phyloP scores from a whole-genome alignment of 2,888 invertebrate genomes.

The Geotrupes spiniger region DNA sequence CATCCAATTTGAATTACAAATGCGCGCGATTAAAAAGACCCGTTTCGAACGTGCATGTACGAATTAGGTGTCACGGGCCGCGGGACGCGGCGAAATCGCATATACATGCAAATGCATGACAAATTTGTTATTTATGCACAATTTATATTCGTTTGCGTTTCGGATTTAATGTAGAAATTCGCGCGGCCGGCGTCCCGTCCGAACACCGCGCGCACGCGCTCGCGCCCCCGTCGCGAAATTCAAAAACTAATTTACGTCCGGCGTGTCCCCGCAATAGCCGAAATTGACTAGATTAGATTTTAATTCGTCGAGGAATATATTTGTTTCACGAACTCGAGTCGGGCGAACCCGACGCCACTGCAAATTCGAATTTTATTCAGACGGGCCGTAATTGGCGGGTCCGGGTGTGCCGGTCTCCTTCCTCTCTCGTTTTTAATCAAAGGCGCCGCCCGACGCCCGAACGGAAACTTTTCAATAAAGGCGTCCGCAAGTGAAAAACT shows the following conservation, averaged over 20 bases:
- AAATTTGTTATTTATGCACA: slow-evolving; percentile 12
- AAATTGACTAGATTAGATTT: slow-evolving; percentile 5
- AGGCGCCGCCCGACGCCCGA: no score
- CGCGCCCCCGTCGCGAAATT: neutral
- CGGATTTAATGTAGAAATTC: slow-evolving; percentile 2
- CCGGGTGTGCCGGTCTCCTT: no score
- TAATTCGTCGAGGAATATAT: slow-evolving; percentile 1
- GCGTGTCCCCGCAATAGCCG: neutral
- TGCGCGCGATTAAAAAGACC: no score
- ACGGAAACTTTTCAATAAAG: slow-evolving; percentile 3
- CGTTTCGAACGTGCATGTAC: no score
- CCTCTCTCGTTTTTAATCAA: neutral
- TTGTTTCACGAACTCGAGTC: neutral
- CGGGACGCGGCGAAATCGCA: no score
- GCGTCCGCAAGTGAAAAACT: no score
- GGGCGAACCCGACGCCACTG: neutral
- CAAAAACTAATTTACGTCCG: slow-evolving; percentile 5
- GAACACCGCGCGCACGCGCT: neutral
- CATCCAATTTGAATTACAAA: no score
- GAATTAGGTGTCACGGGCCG: no score
- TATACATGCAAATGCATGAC: neutral
- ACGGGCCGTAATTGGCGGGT: no score
- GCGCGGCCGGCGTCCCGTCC: neutral
- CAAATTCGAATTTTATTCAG: slow-evolving; percentile 4
- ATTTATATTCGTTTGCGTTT: slow-evolving; percentile 11